A percentile compares a stretch with the other conserved stretches of the same genome.
phyloP scores from a whole-genome alignment of 2,797 vertebrate species.

The Hyperoplus lanceolatus region DNA sequence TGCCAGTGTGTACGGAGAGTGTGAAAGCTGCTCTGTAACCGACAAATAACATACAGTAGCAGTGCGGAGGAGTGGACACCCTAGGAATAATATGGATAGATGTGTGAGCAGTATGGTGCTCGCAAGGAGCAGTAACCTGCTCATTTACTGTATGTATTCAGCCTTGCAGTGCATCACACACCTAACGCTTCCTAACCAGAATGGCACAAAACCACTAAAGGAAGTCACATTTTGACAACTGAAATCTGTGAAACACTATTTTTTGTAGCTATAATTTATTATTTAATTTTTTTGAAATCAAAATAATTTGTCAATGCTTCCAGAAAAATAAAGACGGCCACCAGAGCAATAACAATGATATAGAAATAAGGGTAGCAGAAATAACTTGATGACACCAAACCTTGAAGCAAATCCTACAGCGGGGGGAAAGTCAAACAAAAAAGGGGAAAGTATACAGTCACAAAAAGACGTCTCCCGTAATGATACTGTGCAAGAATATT shows the following conservation, averaged over 20 bases:
- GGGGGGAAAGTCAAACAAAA: background rate
- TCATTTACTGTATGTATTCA: background rate
- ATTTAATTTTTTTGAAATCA: background rate
- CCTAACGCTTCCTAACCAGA: background rate
- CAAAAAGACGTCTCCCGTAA: background rate
- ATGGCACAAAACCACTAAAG: background rate
- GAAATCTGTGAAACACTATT: background rate
- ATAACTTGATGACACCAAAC: background rate
- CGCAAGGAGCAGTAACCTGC: background rate
- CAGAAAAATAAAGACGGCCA: background rate
- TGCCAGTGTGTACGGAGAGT: background rate
- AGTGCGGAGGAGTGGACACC: constrained; percentile 39
- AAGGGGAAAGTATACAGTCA: background rate
- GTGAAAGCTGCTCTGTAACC: constrained; percentile 17
- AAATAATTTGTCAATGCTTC: background rate
- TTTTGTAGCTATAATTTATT: no score
- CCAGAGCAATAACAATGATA: no score
- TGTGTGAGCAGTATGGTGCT: constrained; percentile 4
- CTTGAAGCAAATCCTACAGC: background rate
- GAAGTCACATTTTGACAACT: background rate
- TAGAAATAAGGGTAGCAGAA: no score
- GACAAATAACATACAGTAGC: constrained; percentile 7
- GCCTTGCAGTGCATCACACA: background rate
- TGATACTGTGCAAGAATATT: background rate
- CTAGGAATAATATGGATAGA: constrained; percentile 34